These are phyloP conservation scores for Eublepharis macularius DNA, from an alignment of 2,113 vertebrate species.

Conservation along the genomic window DNA sequence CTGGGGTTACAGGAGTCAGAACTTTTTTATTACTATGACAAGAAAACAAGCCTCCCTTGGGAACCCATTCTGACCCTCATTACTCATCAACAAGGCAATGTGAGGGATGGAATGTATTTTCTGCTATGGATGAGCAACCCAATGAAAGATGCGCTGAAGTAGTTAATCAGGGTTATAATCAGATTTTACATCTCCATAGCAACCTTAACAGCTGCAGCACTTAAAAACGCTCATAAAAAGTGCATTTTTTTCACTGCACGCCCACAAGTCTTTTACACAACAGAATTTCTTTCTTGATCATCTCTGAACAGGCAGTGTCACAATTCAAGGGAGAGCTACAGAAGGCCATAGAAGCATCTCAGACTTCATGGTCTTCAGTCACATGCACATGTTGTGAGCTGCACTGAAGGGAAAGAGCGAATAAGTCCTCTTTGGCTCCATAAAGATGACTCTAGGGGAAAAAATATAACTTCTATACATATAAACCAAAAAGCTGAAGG, in stretches of 20 bases:
- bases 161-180: slow-evolving; percentile 36
- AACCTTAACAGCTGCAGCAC: slow-evolving; percentile 56
- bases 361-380: neutral
- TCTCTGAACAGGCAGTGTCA: slow-evolving; percentile 32
- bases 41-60: neutral
- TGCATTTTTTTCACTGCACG: accelerated
- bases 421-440: neutral
- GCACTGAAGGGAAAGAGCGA: neutral
- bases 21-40: neutral
- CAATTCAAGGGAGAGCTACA: slow-evolving; percentile 37
- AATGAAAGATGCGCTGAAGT: neutral
- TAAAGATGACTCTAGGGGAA: neutral
- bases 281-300: slow-evolving; percentile 49
- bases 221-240: slow-evolving; percentile 32
- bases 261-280: slow-evolving; percentile 30
- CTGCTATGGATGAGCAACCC: neutral
- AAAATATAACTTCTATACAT: no score
- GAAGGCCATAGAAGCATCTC: slow-evolving; percentile 15
- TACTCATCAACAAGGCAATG: neutral
- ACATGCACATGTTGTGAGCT: neutral
- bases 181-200: slow-evolving; percentile 68
- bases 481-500: neutral
- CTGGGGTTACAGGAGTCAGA: neutral
- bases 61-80: neutral
- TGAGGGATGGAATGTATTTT: neutral